phyloP scores from a whole-genome alignment of 2,888 invertebrate species.

The Nomada hirtipes region DNA sequence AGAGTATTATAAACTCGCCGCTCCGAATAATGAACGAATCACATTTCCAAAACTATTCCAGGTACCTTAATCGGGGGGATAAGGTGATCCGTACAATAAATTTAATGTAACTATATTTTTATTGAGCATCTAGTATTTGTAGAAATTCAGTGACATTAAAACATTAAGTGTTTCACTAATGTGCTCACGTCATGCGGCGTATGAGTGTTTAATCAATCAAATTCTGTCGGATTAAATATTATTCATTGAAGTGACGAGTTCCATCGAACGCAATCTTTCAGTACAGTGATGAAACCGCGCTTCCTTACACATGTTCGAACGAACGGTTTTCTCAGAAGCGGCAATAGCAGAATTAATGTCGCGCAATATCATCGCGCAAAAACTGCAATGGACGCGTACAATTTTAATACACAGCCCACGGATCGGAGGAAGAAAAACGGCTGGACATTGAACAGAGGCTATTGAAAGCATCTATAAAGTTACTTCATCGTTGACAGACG shows the following conservation, averaged over 20 bases:
- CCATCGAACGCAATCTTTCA: neutral
- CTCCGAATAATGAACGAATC: no score
- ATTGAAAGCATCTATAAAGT: conserved; percentile 30
- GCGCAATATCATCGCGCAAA: conserved; percentile 11
- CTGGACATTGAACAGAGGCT: conserved; percentile 31
- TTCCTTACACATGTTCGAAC: neutral
- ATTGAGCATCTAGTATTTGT: no score
- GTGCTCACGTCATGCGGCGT: no score
- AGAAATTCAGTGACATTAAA: no score
- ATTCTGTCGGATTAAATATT: neutral
- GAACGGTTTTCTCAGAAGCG: conserved; percentile 1
- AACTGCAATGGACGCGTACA: conserved; percentile 9
- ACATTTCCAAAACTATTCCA: no score
- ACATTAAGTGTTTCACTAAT: no score
- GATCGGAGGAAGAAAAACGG: conserved; percentile 9
- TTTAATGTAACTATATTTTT: no score
- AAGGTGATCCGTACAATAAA: no score
- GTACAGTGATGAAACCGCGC: neutral
- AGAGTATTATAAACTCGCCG: neutral
- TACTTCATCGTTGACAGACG: conserved; percentile 32
- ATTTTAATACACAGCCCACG: conserved; percentile 14
- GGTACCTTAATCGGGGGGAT: no score
- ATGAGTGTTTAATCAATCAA: no score
- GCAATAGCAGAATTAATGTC: neutral
- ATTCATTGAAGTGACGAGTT: neutral